These are phyloP conservation scores for Buathra laborator DNA, from an alignment of 2,888 invertebrate species.

Conservation along the genomic window DNA sequence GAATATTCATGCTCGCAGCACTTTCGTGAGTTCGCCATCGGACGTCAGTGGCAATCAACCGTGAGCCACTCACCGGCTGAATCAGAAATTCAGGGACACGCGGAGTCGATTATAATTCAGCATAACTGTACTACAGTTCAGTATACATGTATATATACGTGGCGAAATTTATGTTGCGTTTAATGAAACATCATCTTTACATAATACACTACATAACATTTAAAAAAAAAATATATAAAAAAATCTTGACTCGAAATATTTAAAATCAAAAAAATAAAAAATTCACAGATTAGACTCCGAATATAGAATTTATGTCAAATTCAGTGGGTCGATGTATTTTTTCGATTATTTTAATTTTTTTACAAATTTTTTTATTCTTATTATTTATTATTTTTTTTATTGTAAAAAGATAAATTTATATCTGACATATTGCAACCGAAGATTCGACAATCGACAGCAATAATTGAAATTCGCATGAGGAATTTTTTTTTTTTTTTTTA, in stretches of 20 bases:
- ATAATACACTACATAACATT: not conserved
- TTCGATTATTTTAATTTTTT: no score
- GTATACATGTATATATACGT: conserved; percentile 31
- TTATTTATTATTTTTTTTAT: no score
- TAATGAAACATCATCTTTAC: not conserved
- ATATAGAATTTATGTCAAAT: not conserved
- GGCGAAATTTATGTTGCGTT: conserved; percentile 7
- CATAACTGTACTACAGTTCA: conserved; percentile 35
- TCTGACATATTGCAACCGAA: no score
- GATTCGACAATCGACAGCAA: no score
- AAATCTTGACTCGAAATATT: not conserved
- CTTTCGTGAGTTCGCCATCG: conserved; percentile 81
- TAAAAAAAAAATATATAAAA: not conserved
- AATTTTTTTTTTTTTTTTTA: not conserved
- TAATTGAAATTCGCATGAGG: no score
- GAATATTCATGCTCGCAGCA: conserved; percentile 84
- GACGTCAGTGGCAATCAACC: conserved; percentile 84
- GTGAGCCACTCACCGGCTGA: conserved; percentile 74
- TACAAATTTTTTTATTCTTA: no score
- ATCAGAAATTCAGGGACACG: conserved; percentile 72
- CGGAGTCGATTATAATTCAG: conserved; percentile 66
- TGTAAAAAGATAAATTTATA: no score
- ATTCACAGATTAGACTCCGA: not conserved
- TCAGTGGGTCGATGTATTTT: no score
- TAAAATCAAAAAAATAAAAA: not conserved